Evolutionary conservation across 2,113 vertebrate genomes (phyloP).

Genomic region (Puntigrus tetrazona): DNA sequence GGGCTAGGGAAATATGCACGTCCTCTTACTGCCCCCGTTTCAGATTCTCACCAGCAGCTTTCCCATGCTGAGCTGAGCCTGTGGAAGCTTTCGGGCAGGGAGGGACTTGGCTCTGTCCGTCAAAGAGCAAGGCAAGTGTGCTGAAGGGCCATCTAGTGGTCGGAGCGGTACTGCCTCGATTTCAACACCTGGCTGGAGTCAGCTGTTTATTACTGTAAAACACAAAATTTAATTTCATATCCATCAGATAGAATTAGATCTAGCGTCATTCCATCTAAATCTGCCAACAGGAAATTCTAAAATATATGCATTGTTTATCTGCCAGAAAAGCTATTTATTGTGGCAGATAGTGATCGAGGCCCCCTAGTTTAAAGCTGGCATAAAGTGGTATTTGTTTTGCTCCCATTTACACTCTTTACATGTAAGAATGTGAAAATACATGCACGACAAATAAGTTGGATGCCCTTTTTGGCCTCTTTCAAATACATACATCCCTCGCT

Average conservation of each 20-base stretch:
- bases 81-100: slow-evolving; percentile 28
- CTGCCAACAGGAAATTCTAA: not conserved
- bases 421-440: too few species aligned
- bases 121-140: not conserved
- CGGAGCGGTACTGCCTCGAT: not conserved
- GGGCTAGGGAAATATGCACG: slow-evolving; percentile 27
- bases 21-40: slow-evolving; percentile 43
- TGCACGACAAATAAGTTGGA: too few species aligned
- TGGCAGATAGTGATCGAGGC: not conserved
- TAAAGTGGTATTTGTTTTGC: not conserved
- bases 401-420: not conserved
- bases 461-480: not conserved
- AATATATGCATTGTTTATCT: not conserved
- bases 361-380: not conserved
- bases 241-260: not conserved
- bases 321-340: not conserved
- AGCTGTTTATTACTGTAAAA: not conserved
- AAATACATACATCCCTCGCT: not conserved
- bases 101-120: slow-evolving; percentile 32
- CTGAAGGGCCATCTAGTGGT: slow-evolving; percentile 16
- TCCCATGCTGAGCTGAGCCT: slow-evolving; percentile 39
- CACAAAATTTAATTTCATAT: not conserved
- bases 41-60: slow-evolving; percentile 38
- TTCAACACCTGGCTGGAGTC: not conserved
- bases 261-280: not conserved